Conservation (phyloP, 2,888 invertebrate species). For the Aethes cnicana region DNA sequence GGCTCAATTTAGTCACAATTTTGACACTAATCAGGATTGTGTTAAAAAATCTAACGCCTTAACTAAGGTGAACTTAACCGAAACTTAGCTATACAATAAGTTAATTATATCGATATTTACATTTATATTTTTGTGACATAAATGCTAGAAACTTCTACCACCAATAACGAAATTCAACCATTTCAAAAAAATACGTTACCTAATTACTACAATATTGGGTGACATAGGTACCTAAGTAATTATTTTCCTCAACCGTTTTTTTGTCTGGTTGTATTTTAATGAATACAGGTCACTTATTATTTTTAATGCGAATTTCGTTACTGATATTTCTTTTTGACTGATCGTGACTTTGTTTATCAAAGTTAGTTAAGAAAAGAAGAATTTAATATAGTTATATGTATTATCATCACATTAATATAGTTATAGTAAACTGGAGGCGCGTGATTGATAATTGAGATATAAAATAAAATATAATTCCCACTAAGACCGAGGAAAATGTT, state of each 20-base stretch:
- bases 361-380: no score
- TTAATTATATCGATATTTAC: slow-evolving; percentile 30
- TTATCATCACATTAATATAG: no score
- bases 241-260: no score
- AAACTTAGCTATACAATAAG: slow-evolving; percentile 25
- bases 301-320: no score
- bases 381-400: no score
- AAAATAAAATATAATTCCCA: slow-evolving; percentile 38
- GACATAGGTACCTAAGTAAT: no score
- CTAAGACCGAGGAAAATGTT: slow-evolving; percentile 32
- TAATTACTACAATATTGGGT: no score
- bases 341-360: no score
- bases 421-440: slow-evolving; percentile 18
- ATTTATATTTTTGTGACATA: slow-evolving; percentile 23
- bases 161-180: neutral
- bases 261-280: no score
- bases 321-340: no score
- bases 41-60: slow-evolving; percentile 31
- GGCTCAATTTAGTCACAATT: slow-evolving; percentile 16
- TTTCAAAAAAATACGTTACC: no score
- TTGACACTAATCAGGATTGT: slow-evolving; percentile 18
- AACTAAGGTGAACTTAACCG: slow-evolving; percentile 30
- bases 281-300: no score
- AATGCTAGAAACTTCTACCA: slow-evolving; percentile 7
- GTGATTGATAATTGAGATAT: slow-evolving; percentile 34